Conservation (phyloP, 2,888 invertebrate genomes). For the Serrognathus titanus region DNA sequence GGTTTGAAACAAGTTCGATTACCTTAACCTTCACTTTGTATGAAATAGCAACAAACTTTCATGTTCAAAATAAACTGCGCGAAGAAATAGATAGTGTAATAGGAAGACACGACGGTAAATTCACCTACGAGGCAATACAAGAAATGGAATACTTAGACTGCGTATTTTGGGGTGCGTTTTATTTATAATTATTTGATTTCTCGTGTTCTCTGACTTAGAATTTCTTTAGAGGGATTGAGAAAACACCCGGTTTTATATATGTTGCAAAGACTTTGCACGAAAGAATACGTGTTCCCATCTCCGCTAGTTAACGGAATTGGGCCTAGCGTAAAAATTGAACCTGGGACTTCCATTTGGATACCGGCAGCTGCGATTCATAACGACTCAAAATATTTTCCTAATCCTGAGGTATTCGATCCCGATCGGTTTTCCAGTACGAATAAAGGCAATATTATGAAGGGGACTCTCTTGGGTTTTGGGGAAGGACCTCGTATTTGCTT, state of each 20-base stretch:
- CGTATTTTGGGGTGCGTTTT: constrained; percentile 7
- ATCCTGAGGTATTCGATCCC: constrained; percentile 27
- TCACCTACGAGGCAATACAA: constrained; percentile 52
- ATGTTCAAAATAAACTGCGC: constrained; percentile 53
- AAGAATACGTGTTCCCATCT: constrained; percentile 21
- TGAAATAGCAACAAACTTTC: constrained; percentile 46
- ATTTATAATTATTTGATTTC: background rate
- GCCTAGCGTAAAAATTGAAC: constrained; percentile 24
- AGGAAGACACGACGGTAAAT: constrained; percentile 40
- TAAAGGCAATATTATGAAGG: constrained; percentile 29
- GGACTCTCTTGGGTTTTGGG: constrained; percentile 31
- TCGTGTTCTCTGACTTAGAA: background rate
- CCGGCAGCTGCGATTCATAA: constrained; percentile 24
- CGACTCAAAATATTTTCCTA: constrained; percentile 25
- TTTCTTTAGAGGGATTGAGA: constrained; percentile 22
- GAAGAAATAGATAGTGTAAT: constrained; percentile 54
- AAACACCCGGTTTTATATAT: constrained; percentile 32
- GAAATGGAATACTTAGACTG: constrained; percentile 41
- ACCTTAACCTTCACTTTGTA: constrained; percentile 45
- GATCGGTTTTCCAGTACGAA: constrained; percentile 33
- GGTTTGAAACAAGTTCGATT: constrained; percentile 50
- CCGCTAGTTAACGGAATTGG: constrained; percentile 24
- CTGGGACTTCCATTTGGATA: constrained; percentile 21
- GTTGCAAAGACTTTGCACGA: constrained; percentile 27
- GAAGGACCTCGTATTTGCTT: constrained; percentile 34